Base-by-base conservation (phyloP, 2,113 vertebrate genomes). In the Elephantulus edwardii region DNA sequence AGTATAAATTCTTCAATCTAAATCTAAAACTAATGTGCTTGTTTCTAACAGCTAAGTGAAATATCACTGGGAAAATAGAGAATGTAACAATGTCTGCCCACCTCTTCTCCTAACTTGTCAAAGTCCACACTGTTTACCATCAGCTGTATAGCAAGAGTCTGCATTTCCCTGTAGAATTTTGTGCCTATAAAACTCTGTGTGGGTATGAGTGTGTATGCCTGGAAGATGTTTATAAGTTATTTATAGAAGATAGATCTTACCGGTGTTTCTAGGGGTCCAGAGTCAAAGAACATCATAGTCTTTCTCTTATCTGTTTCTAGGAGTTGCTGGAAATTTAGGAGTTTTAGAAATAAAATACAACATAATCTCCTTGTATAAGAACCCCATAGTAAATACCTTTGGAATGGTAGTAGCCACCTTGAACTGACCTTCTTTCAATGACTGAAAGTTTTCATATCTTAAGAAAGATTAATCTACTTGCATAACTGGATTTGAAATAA, bases 131-230 rank as follows among this genome's bases (percentile, higher is more conserved):
- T 60, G 20, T 89, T 82, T 72, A 78, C 13, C n/a, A 75, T 35
- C 10, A 92, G 62, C 35, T 62, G 40, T 0, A 14, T 38, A 86
- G 76, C 70, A 42, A 77, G 88, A 93, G 19, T 60, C 94, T 82
- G 58, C 5, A 8, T 89, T 93, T 95, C 92, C 83, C 91, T 94
- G 26, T 14, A 93, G 71, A 75, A 70, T 91, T 70, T 68, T 86
- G 74, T 14, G 19, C 60, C 86, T 92, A 40, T 56, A 94, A 86
- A 90, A 74, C 20, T 56, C 54, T 64, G 76, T 50, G 86, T 94
- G 89, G 64, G 88, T 58, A 80, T 93, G 90, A 54, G 83, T 58
- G 72, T 64, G 52, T 56, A n/a, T 70, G 58, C 38, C 86, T 89
- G 20, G 30, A 91, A 89, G 83, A 60, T 94, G 80, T 88, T 86